Conservation (phyloP, 2,888 invertebrate species). For the Morinoia aosen region DNA sequence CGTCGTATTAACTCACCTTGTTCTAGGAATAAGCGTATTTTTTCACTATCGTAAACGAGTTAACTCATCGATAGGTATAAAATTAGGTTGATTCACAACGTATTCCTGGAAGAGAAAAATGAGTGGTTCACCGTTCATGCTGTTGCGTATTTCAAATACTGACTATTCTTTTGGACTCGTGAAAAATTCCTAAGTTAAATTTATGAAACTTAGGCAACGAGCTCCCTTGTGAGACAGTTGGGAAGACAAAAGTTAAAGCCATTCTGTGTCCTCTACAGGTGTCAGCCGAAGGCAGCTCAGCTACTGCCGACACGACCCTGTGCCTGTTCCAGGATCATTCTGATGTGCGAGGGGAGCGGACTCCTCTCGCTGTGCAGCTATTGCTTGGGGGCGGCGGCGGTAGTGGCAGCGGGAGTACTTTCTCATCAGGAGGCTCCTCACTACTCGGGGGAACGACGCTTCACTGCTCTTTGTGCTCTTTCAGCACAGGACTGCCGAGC, state of each 20-base stretch:
- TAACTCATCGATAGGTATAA: too few relatives aligned
- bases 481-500: slow-evolving; percentile 5
- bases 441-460: neutral
- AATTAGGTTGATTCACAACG: too few relatives aligned
- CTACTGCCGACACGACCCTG: slow-evolving; percentile 17
- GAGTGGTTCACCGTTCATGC: neutral
- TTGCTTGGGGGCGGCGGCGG: neutral
- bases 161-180: neutral
- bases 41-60: too few relatives aligned
- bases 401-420: neutral
- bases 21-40: too few relatives aligned
- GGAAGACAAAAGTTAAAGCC: slow-evolving; percentile 20
- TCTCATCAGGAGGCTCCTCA: neutral
- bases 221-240: neutral
- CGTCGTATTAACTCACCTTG: neutral
- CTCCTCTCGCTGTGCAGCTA: neutral
- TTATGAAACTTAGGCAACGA: neutral
- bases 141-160: neutral
- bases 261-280: slow-evolving; percentile 42
- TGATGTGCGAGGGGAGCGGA: neutral
- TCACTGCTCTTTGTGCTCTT: slow-evolving; percentile 5
- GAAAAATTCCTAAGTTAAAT: neutral
- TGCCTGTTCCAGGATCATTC: slow-evolving; percentile 10
- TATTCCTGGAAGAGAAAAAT: neutral
- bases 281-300: slow-evolving; percentile 5